Evolutionary conservation across 2,888 invertebrate species (phyloP).

Genomic region (Harmothoe impar): DNA sequence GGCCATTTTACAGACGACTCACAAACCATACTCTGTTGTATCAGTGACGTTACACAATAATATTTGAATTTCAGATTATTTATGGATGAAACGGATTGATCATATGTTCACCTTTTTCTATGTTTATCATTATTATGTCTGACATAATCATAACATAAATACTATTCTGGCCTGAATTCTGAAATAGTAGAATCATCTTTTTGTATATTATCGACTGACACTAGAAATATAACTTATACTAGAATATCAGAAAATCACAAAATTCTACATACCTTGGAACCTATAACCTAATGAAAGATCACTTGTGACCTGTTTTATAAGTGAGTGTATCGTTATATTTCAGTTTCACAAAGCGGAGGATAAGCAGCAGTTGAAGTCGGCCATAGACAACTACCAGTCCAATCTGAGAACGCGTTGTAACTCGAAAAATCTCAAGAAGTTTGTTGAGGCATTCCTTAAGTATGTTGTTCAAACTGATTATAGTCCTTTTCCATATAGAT

Average conservation of each 20-base stretch:
- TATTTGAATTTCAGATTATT: neutral
- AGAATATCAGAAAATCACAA: neutral
- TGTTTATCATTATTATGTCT: neutral
- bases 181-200: neutral
- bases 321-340: slow-evolving; percentile 50
- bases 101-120: neutral
- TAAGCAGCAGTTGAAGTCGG: slow-evolving; percentile 86
- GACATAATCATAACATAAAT: neutral
- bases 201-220: neutral
- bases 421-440: slow-evolving; percentile 91
- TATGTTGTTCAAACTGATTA: slow-evolving; percentile 85
- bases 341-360: slow-evolving; percentile 82
- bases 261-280: neutral
- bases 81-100: neutral
- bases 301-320: neutral
- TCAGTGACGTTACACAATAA: neutral
- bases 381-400: slow-evolving; percentile 90
- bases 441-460: slow-evolving; percentile 92
- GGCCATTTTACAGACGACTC: neutral
- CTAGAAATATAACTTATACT: neutral
- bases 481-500: too few relatives aligned
- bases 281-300: neutral
- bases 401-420: slow-evolving; percentile 90
- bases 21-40: neutral
- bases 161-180: neutral